These are phyloP conservation scores for Stictocephala bisonia DNA, from an alignment of 2,888 invertebrate genomes.

Conservation along the genomic window DNA sequence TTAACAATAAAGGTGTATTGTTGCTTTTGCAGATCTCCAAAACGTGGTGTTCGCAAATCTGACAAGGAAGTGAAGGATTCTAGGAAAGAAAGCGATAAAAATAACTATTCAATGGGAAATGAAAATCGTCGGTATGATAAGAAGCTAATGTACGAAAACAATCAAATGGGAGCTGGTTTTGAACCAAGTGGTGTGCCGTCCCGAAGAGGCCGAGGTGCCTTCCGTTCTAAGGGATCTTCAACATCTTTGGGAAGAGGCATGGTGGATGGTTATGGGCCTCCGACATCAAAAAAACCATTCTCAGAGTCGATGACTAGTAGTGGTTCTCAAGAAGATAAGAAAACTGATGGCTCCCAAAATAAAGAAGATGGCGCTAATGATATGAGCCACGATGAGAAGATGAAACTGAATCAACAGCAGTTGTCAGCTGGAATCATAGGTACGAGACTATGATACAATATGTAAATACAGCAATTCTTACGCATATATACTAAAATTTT, in stretches of 20 bases:
- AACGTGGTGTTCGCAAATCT: constrained; percentile 65
- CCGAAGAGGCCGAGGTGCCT: constrained; percentile 79
- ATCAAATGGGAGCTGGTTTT: constrained; percentile 70
- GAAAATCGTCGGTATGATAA: constrained; percentile 47
- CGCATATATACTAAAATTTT: too few relatives aligned
- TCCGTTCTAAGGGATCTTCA: constrained; percentile 22
- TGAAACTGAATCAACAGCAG: constrained; percentile 43
- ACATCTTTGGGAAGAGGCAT: constrained; percentile 70
- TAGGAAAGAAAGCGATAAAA: constrained; percentile 51
- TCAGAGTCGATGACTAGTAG: constrained; percentile 52
- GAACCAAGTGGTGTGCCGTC: constrained; percentile 91
- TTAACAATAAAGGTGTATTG: too few relatives aligned
- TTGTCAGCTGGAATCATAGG: constrained; percentile 44
- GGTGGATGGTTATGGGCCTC: constrained; percentile 84
- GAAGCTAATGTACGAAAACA: constrained; percentile 57
- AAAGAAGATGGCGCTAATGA: constrained; percentile 24
- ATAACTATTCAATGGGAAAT: constrained; percentile 41
- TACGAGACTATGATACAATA: constrained; percentile 32
- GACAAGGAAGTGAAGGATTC: constrained; percentile 71
- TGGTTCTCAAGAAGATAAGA: constrained; percentile 25
- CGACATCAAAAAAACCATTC: constrained; percentile 82
- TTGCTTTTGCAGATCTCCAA: constrained; percentile 66
- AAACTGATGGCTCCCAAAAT: constrained; percentile 5
- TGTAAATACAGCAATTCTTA: too few relatives aligned
- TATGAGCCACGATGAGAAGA: constrained; percentile 30